Percentiles rank a stretch among this genome's conserved stretches.
Evolutionary conservation across 2,113 vertebrate species (phyloP).

Genomic region (Sebastes schlegelii): DNA sequence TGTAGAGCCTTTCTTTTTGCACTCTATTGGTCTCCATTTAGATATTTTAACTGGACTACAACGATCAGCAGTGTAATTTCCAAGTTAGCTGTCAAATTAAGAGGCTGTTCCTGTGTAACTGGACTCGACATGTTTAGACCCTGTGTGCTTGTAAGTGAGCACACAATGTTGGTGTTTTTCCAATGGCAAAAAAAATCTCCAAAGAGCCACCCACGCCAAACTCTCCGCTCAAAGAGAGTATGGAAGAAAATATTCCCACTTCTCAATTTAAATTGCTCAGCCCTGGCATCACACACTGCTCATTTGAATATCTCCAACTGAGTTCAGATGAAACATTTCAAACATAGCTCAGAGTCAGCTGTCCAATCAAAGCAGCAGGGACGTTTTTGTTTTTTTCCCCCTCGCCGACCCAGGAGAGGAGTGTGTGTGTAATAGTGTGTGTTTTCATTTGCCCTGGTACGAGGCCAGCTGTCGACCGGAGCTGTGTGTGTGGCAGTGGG

Average conservation of each 20-base stretch:
- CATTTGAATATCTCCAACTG: slow-evolving; percentile 64
- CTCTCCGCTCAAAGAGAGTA: neutral
- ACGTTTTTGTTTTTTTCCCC: neutral
- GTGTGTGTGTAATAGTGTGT: slow-evolving; percentile 72
- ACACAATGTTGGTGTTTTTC: slow-evolving; percentile 30
- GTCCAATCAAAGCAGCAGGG: slow-evolving; percentile 74
- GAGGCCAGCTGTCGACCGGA: slow-evolving; percentile 83
- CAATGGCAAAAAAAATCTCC: neutral
- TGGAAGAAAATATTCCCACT: neutral
- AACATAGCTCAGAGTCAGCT: slow-evolving; percentile 76
- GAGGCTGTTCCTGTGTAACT: neutral
- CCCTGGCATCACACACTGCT: slow-evolving; percentile 18
- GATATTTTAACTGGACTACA: neutral
- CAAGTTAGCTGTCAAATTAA: slow-evolving; percentile 13
- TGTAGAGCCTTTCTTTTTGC: neutral
- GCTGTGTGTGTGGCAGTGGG: slow-evolving; percentile 80
- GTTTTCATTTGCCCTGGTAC: slow-evolving; percentile 82
- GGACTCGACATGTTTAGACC: slow-evolving; percentile 6
- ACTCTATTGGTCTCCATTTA: neutral
- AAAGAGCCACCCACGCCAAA: neutral
- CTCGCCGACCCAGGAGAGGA: slow-evolving; percentile 54
- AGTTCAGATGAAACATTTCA: slow-evolving; percentile 71
- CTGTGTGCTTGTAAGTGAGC: slow-evolving; percentile 7
- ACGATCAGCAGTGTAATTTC: neutral
- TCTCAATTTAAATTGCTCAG: neutral